Conservation (phyloP, 2,888 invertebrate species). For the Agrochola litura region DNA sequence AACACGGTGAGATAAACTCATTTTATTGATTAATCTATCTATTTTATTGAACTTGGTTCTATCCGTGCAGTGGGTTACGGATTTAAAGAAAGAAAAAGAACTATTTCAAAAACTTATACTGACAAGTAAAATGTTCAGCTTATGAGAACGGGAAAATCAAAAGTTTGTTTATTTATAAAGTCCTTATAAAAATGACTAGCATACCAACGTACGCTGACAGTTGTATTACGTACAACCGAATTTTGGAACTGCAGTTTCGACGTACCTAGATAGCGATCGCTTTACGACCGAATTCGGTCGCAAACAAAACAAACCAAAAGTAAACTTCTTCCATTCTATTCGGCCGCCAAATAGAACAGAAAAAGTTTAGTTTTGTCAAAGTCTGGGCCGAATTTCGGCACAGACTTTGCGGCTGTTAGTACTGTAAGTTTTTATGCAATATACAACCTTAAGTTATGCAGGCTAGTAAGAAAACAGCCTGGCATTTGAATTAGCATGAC, state of each 20-base stretch:
- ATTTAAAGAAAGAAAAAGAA: background rate
- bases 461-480: too few relatives aligned
- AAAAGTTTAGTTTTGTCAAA: background rate
- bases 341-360: too few relatives aligned
- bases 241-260: background rate
- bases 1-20: slow-evolving; percentile 2
- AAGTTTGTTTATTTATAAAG: background rate
- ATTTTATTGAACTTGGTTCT: background rate
- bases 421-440: background rate
- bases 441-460: too few relatives aligned
- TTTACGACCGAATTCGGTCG: too few relatives aligned
- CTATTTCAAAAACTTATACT: background rate
- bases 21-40: background rate
- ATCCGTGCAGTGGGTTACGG: too few relatives aligned
- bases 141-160: background rate
- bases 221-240: background rate
- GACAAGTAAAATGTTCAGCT: background rate
- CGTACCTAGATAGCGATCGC: too few relatives aligned
- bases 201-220: background rate
- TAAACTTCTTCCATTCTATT: background rate
- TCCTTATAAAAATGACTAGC: background rate
- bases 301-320: background rate
- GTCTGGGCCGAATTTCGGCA: background rate
- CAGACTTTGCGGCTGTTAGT: background rate
- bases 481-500: too few relatives aligned